phyloP scores from a whole-genome alignment of 2,888 invertebrate species.

The Nemotelus nigrinus region DNA sequence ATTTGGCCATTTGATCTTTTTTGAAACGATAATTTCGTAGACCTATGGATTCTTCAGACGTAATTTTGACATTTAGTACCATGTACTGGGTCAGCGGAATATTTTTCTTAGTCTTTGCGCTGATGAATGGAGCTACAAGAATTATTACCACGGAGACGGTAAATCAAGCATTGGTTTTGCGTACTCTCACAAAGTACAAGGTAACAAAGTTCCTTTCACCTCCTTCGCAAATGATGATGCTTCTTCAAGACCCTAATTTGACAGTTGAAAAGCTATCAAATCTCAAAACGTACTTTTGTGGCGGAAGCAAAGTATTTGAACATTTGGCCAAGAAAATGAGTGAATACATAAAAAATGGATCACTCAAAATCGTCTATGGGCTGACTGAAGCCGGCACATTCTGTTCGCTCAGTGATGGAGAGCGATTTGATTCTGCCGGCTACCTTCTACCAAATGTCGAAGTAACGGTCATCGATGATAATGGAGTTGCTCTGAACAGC shows the following conservation, averaged over 20 bases:
- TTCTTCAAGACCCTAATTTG: slow-evolving; percentile 32
- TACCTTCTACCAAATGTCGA: slow-evolving; percentile 55
- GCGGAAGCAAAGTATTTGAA: slow-evolving; percentile 53
- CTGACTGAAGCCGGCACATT: slow-evolving; percentile 53
- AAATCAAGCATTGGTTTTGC: slow-evolving; percentile 24
- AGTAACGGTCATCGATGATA: slow-evolving; percentile 57
- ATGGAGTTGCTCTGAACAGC: slow-evolving; percentile 54
- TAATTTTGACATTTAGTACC: slow-evolving; percentile 42
- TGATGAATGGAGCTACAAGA: slow-evolving; percentile 47
- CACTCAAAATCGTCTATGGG: slow-evolving; percentile 32
- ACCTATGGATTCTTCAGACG: neutral
- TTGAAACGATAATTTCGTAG: neutral
- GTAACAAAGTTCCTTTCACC: slow-evolving; percentile 4
- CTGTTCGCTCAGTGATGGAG: slow-evolving; percentile 1
- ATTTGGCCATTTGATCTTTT: too few species aligned
- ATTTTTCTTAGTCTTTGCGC: slow-evolving; percentile 52
- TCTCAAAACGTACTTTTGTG: slow-evolving; percentile 55
- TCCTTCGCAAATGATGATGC: slow-evolving; percentile 19
- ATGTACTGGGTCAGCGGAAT: slow-evolving; percentile 51
- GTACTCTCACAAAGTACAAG: slow-evolving; percentile 44
- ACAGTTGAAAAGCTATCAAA: slow-evolving; percentile 13
- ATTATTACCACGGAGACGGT: slow-evolving; percentile 44
- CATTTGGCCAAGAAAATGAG: slow-evolving; percentile 12
- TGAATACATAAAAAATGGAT: slow-evolving; percentile 40
- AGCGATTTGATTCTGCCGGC: slow-evolving; percentile 56